Conservation (phyloP, 92 coral and sea anemone species). For the Diadumene lineata region DNA sequence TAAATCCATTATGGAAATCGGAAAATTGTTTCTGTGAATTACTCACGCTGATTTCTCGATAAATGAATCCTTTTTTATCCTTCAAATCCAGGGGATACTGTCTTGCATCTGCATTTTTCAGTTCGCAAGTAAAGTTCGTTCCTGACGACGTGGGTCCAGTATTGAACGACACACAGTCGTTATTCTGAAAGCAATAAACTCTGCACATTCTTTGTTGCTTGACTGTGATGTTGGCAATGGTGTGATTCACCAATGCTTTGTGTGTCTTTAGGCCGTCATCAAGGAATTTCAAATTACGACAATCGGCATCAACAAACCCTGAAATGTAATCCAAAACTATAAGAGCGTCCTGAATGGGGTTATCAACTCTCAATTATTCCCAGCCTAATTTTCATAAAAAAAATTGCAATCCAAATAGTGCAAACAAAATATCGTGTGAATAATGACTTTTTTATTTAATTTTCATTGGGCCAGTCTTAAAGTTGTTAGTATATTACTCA, state of each 20-base stretch:
- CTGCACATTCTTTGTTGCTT: neutral
- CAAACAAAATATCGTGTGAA: too few species aligned
- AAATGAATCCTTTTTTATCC: constrained; percentile 11
- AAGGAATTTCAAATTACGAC: neutral
- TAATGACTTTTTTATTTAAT: too few species aligned
- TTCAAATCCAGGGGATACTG: constrained; percentile 24
- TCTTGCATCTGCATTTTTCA: constrained; percentile 27
- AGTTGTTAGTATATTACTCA: too few species aligned
- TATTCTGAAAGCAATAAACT: constrained; percentile 2
- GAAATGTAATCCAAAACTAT: too few species aligned
- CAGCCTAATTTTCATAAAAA: too few species aligned
- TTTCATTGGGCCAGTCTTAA: too few species aligned
- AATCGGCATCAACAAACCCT: neutral
- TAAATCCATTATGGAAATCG: too few species aligned
- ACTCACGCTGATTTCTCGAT: constrained; percentile 7
- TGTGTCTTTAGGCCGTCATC: neutral
- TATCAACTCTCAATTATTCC: too few species aligned
- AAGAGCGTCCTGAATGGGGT: too few species aligned
- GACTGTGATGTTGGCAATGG: constrained; percentile 13
- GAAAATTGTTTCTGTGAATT: neutral
- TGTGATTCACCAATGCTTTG: constrained; percentile 12
- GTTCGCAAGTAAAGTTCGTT: constrained; percentile 22
- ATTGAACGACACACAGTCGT: constrained; percentile 30
- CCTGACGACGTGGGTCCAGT: constrained; percentile 15
- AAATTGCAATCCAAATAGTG: too few species aligned